Conservation (phyloP, 1,140 invertebrate genomes). For the Diorhabda elongata region DNA sequence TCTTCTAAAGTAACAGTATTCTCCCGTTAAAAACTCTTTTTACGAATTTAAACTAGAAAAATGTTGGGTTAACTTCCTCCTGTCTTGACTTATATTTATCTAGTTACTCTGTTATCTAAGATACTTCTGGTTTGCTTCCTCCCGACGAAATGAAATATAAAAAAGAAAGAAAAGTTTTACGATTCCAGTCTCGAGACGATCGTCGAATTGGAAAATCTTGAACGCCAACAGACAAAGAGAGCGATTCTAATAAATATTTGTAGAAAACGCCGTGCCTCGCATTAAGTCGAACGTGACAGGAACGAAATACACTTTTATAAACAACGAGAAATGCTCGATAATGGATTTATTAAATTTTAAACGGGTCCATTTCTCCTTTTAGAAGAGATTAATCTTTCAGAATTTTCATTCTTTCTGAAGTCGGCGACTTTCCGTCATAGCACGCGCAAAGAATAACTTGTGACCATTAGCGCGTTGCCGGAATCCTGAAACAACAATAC, state of each 20-base stretch:
- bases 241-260: slow-evolving; percentile 34
- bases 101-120: background rate
- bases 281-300: slow-evolving; percentile 19
- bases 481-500: no score
- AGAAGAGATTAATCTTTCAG: background rate
- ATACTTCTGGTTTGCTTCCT: background rate
- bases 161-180: slow-evolving; percentile 24
- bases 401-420: no score
- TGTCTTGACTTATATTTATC: background rate
- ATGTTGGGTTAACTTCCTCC: background rate
- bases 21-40: no score
- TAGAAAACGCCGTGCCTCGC: slow-evolving; percentile 21
- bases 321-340: slow-evolving; percentile 16
- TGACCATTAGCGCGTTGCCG: no score
- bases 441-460: no score
- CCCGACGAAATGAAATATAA: background rate
- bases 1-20: no score
- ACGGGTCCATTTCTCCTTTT: background rate
- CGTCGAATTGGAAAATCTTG: slow-evolving; percentile 32
- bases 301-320: slow-evolving; percentile 21
- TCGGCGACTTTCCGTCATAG: no score
- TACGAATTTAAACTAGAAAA: no score
- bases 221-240: slow-evolving; percentile 31
- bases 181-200: slow-evolving; percentile 27
- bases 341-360: slow-evolving; percentile 24